Evolutionary conservation across 2,113 vertebrate species (phyloP).

Genomic region (Elephantulus edwardii): DNA sequence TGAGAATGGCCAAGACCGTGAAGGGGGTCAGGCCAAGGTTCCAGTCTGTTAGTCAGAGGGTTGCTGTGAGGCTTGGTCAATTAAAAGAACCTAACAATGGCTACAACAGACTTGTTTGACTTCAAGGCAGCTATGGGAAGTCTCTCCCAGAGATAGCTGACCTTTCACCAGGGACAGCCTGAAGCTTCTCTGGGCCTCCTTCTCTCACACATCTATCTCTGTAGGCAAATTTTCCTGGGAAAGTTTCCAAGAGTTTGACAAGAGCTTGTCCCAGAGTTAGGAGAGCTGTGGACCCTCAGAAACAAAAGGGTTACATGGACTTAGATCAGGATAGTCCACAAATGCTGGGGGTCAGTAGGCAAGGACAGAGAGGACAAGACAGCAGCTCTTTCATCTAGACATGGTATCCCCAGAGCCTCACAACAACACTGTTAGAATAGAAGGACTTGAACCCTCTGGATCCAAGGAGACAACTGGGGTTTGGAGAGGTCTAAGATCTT

Average conservation of each 20-base stretch:
- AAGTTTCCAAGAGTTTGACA: constrained; percentile 14
- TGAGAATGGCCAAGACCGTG: no score
- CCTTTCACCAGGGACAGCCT: not conserved
- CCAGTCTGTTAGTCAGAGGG: no score
- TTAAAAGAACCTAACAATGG: no score
- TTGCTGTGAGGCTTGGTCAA: no score
- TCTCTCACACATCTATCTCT: not conserved
- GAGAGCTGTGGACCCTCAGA: not conserved
- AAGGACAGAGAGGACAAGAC: not conserved
- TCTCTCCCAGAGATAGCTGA: no score
- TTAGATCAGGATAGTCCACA: not conserved
- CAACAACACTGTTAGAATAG: not conserved
- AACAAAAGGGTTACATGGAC: not conserved
- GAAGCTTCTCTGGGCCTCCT: constrained; percentile 42
- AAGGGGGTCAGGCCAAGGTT: no score
- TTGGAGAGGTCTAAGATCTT: not conserved
- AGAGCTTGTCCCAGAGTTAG: not conserved
- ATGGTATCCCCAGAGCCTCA: not conserved
- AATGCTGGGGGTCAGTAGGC: not conserved
- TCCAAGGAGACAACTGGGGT: not conserved
- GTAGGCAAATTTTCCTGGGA: not conserved
- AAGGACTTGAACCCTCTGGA: no score
- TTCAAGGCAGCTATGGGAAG: no score
- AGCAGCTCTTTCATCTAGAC: accelerated
- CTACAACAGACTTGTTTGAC: no score